Conservation (phyloP, 2,888 invertebrate species). For the Ormyrus thymus region DNA sequence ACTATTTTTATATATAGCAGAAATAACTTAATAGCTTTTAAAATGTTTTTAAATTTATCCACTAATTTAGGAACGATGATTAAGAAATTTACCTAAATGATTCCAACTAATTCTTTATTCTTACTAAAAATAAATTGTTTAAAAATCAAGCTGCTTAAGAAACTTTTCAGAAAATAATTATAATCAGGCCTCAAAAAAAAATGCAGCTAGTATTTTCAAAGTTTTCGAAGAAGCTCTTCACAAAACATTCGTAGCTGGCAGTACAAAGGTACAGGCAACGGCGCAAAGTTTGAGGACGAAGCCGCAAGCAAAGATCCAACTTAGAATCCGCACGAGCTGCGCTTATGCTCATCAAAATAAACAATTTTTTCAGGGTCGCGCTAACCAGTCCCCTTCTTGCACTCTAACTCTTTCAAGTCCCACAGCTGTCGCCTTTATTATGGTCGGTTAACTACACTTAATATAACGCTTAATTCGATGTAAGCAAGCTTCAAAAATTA, state of each 20-base stretch:
- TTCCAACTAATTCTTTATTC: no score
- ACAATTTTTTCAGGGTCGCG: slow-evolving; percentile 56
- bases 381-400: slow-evolving; percentile 14
- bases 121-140: no score
- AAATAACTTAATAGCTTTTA: no score
- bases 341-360: slow-evolving; percentile 59
- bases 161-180: no score
- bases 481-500: no score
- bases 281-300: slow-evolving; percentile 13
- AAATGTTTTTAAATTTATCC: no score
- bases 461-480: no score
- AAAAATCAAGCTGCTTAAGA: no score
- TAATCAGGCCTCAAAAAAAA: no score
- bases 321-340: slow-evolving; percentile 24
- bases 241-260: slow-evolving; percentile 1
- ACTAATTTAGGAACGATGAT: no score
- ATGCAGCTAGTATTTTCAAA: slow-evolving; percentile 34
- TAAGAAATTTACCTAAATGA: no score
- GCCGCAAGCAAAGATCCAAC: slow-evolving; percentile 4
- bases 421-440: background rate
- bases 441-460: background rate
- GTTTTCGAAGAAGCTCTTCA: slow-evolving; percentile 43
- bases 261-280: background rate
- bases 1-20: no score
- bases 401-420: slow-evolving; percentile 27